These are phyloP conservation scores for Marronus borbonicus DNA, from an alignment of 2,888 invertebrate species.

Conservation along the genomic window DNA sequence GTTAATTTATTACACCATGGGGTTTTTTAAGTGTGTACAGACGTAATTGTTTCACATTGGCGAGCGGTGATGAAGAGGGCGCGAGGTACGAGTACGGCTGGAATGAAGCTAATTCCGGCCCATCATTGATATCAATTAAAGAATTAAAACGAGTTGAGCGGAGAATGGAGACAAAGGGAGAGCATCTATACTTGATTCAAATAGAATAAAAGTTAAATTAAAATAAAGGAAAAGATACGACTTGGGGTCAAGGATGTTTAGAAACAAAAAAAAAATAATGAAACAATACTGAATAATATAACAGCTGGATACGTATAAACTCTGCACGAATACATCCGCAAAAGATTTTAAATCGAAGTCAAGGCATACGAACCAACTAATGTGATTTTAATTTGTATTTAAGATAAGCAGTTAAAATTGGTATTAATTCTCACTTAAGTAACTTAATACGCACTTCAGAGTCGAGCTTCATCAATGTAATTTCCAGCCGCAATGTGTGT, in stretches of 20 bases:
- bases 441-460: constrained; percentile 39
- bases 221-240: no score
- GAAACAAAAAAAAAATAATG: no score
- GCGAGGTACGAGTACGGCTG: background rate
- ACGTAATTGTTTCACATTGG: constrained; percentile 39
- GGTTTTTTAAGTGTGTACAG: constrained; percentile 45
- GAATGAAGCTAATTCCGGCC: constrained; percentile 6
- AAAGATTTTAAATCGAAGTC: background rate
- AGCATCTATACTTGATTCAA: no score
- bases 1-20: constrained; percentile 48
- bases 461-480: background rate
- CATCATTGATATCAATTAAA: constrained; percentile 1
- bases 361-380: constrained; percentile 21
- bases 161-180: no score
- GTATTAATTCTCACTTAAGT: constrained; percentile 42
- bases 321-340: background rate
- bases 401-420: constrained; percentile 43
- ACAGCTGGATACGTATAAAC: no score
- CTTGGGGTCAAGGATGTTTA: no score
- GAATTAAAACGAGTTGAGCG: constrained; percentile 1
- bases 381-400: constrained; percentile 36
- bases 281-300: no score
- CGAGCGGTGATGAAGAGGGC: constrained; percentile 11
- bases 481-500: constrained; percentile 7
- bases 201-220: no score